Base-by-base conservation (phyloP, 2,888 invertebrate genomes). In the Altica lythri region DNA sequence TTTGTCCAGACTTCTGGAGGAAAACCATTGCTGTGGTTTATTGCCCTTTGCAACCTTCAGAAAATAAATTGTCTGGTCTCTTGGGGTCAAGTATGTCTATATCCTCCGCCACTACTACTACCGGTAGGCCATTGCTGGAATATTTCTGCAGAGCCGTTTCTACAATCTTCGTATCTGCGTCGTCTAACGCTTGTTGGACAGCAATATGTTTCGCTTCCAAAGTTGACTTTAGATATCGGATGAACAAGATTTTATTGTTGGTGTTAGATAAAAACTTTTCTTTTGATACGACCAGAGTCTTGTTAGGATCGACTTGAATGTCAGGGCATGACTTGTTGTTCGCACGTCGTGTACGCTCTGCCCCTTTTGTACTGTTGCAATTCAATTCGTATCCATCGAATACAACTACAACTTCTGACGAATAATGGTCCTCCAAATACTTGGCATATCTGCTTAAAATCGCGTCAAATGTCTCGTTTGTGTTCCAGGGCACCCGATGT, bases 71-170 rank as follows among this genome's bases (percentile, higher is more conserved):
- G n/a, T n/a, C n/a, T n/a, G n/a, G n/a, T n/a, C n/a, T n/a, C n/a
- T n/a, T n/a, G n/a, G n/a, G n/a, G n/a, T n/a, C 12, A 12, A 32
- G 53, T 53, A 46, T 49, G 25, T 13, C 27, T 16, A 37, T 27
- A 16, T 38, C 19, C 10, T 44, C 17, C 3, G 8, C 25, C 2
- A 40, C 14, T 22, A 40, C 19, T 19, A 22, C 6, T 19, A 40
- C 19, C 3, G 25, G 2, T 22, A 6, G 25, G 12, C 10, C 12
- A 12, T 32, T 5, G 30, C 6, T 4, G 13, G 4, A 42, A 25
- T 22, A 22, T 6, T 19, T 29, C 29, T 29, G 29, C 12, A 32
- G 2, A 4, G 30, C 30, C 2, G 30, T 32, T 12, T 32, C 3
- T 10, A 40, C 14, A 29, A 14, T 32, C 12, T 13, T 4, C 8